Conservation (phyloP, 2,797 vertebrate species). For the Labeo calbasu region DNA sequence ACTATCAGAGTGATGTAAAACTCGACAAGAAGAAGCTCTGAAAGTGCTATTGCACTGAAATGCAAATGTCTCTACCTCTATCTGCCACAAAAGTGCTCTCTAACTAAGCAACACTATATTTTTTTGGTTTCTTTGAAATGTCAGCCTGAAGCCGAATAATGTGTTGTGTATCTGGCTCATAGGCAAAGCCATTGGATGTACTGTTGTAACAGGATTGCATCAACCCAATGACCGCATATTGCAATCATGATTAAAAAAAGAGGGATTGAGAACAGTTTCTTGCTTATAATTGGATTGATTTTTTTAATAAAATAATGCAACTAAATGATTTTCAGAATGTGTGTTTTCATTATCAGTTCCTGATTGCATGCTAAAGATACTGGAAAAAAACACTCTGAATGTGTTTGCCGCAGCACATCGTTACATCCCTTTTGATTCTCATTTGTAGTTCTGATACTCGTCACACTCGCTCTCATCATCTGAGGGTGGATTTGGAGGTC, state of each 20-base stretch:
- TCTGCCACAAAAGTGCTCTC: conserved; percentile 1
- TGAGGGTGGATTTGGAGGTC: conserved; percentile 11
- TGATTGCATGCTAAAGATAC: neutral
- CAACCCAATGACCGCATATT: neutral
- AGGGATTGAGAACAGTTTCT: neutral
- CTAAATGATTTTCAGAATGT: neutral
- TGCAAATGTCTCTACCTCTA: conserved; percentile 38
- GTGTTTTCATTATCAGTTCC: neutral
- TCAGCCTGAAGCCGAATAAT: neutral
- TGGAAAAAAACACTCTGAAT: too few relatives aligned
- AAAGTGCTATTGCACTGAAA: conserved; percentile 29
- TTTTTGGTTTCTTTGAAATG: conserved; percentile 23
- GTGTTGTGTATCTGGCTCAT: neutral
- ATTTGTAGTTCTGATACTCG: neutral
- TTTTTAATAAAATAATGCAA: neutral
- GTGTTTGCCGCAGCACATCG: neutral
- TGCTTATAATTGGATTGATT: neutral
- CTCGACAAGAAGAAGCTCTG: conserved; percentile 17
- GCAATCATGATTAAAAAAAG: neutral
- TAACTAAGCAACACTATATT: conserved; percentile 14
- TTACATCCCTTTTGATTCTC: neutral
- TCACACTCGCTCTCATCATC: conserved; percentile 18
- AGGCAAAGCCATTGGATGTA: neutral
- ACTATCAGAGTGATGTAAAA: conserved; percentile 23
- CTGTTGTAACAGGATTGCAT: conserved; percentile 3